These are phyloP conservation scores for Hemibagrus guttatus DNA, from an alignment of 2,797 vertebrate genomes.

Conservation along the genomic window DNA sequence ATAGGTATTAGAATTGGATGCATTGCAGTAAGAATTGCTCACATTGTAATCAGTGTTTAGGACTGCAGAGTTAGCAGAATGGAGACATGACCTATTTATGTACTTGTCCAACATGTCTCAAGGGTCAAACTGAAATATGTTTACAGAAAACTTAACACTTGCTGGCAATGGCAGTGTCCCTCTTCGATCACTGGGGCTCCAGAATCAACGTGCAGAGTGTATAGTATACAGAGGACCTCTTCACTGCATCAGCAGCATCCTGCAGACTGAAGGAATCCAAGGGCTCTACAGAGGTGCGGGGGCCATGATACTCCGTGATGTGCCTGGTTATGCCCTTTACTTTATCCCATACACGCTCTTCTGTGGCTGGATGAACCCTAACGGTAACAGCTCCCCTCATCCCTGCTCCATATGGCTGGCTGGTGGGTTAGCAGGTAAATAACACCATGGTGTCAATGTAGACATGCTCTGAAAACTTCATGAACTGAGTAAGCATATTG, in stretches of 20 bases:
- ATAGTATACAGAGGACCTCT: slow-evolving; percentile 83
- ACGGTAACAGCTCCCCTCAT: slow-evolving; percentile 69
- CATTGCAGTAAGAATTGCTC: not conserved
- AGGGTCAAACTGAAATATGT: not conserved
- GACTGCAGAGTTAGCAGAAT: not conserved
- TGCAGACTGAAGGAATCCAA: slow-evolving; percentile 82
- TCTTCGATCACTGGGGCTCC: slow-evolving; percentile 63
- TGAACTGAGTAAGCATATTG: not conserved
- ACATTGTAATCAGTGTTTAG: not conserved
- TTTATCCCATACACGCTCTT: slow-evolving; percentile 89
- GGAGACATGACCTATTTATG: not conserved
- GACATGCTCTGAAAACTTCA: not conserved
- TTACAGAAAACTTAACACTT: slow-evolving; percentile 73
- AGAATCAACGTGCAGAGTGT: slow-evolving; percentile 56
- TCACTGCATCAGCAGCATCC: slow-evolving; percentile 86
- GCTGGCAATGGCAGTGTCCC: slow-evolving; percentile 71
- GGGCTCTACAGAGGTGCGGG: slow-evolving; percentile 87
- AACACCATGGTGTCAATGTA: not conserved
- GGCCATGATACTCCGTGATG: slow-evolving; percentile 91
- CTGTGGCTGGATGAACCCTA: slow-evolving; percentile 80
- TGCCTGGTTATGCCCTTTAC: slow-evolving; percentile 91
- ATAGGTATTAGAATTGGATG: not conserved
- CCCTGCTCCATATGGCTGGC: slow-evolving; percentile 85
- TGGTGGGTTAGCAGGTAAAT: slow-evolving; percentile 90
- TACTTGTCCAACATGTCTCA: not conserved